A percentile compares a stretch with the other conserved stretches of the same genome.
phyloP scores from a whole-genome alignment of 2,888 invertebrate species.

The Xiphydria camelus region DNA sequence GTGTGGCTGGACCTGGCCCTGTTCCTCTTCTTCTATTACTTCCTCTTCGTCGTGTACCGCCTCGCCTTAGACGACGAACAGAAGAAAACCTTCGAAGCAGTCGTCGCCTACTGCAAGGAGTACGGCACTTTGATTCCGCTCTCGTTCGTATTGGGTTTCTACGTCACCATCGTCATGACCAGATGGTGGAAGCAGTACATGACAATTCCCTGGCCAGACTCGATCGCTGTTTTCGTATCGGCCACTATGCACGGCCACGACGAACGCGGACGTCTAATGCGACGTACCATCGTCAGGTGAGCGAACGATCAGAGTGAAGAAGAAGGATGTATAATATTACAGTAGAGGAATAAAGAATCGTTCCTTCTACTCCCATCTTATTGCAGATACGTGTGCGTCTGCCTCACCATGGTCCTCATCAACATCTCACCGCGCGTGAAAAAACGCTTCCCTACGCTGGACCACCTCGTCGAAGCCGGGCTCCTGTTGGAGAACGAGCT shows the following conservation, averaged over 20 bases:
- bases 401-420: slow-evolving; percentile 84
- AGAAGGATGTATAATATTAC: too few species aligned
- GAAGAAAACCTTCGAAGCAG: slow-evolving; percentile 78
- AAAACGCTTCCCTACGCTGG: slow-evolving; percentile 82
- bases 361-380: too few species aligned
- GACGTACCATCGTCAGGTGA: slow-evolving; percentile 81
- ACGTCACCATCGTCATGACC: slow-evolving; percentile 84
- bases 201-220: slow-evolving; percentile 84
- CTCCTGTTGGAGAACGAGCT: slow-evolving; percentile 81
- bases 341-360: too few species aligned
- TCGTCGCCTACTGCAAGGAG: slow-evolving; percentile 79
- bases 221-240: slow-evolving; percentile 83
- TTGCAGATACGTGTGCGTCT: slow-evolving; percentile 68
- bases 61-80: slow-evolving; percentile 68
- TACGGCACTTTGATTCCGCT: slow-evolving; percentile 83
- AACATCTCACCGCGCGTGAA: slow-evolving; percentile 88
- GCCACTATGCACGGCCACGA: slow-evolving; percentile 83
- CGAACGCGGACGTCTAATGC: slow-evolving; percentile 79
- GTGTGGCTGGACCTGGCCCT: slow-evolving; percentile 87
- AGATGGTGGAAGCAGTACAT: slow-evolving; percentile 89
- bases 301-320: slow-evolving; percentile 82
- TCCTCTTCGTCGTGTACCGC: slow-evolving; percentile 78
- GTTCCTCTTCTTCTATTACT: slow-evolving; percentile 78
- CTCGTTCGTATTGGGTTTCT: slow-evolving; percentile 88
- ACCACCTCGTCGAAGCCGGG: slow-evolving; percentile 84